Base-by-base conservation (phyloP, 1,140 invertebrate genomes). In the Mercenaria mercenaria region DNA sequence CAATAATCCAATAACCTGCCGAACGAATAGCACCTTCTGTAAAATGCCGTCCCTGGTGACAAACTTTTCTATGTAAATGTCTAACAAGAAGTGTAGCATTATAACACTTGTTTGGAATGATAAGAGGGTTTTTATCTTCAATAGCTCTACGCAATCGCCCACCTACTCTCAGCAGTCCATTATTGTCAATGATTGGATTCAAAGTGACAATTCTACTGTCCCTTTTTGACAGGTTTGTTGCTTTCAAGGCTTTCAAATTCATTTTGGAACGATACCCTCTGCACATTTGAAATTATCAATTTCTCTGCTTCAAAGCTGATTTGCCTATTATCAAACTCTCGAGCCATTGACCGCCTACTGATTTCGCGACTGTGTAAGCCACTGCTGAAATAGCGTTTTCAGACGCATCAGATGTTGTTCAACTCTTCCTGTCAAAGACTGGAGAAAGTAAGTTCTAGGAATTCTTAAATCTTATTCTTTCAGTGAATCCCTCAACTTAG, bases 381-480 rank as follows among this genome's bases (percentile, higher is more conserved):
- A 81, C 85, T 52, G 90, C 82, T 23, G 85, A 47, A 20, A 91
- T 80, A 1, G 82, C 91, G 26, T 77, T 79, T 59, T 85, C 76
- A 0, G 89, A 91, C 0, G 90, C 86, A 87, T 92, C 91, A 0
- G 76, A 32, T 88, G 76, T 0, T 37, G 56, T 1, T 29, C 95
- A 94, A 85, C 96, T 96, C 95, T 96, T 96, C 74, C 91, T 93
- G 20, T 95, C 1, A 64, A 94, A 91, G 64, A 76, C 26, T 80
- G 89, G n/a, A 2, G 4, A 6, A 23, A n/a, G 20, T 79, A 90
- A 18, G 29, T 43, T 13, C 89, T n/a, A 47, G 89, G 91, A 18
- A 91, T 79, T 13, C 39, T 39, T 23, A 84, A 0, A 8, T 80
- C 59, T 0, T 90, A 59, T 0, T 29, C 29, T 6, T 74, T 50